A percentile compares a stretch with the other conserved stretches of the same genome.
phyloP scores from a whole-genome alignment of 2,113 vertebrate species.

The Oplegnathus fasciatus region DNA sequence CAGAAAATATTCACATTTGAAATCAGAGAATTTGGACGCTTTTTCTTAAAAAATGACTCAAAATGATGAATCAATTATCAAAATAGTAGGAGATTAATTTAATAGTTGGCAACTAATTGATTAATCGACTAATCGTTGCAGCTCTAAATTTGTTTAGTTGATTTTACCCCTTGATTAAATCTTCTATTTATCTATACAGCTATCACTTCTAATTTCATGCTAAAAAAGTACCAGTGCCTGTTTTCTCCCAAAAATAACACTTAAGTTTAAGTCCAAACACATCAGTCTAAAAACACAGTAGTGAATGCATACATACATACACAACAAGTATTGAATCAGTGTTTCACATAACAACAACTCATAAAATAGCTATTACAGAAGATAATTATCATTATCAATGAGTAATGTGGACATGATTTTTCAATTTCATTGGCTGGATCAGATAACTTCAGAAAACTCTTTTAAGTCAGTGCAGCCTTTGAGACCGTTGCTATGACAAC shows the following conservation, averaged over 20 bases:
- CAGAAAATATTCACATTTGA: no score
- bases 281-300: no score
- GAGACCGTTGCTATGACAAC: background rate
- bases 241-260: background rate
- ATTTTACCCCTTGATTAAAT: background rate
- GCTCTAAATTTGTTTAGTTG: background rate
- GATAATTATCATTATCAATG: no score
- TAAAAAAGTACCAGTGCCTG: background rate
- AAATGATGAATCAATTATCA: no score
- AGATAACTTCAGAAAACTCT: background rate
- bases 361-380: background rate
- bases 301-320: background rate
- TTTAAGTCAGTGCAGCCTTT: background rate
- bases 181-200: background rate
- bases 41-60: no score
- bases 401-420: background rate
- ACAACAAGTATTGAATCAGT: background rate
- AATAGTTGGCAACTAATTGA: no score
- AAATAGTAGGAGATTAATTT: no score
- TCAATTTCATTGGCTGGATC: background rate
- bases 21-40: no score
- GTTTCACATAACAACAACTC: background rate
- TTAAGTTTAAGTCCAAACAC: no score
- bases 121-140: no score
- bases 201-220: background rate